Evolutionary conservation across 2,888 invertebrate species (phyloP).

Genomic region (Minunthozetes semirufus): DNA sequence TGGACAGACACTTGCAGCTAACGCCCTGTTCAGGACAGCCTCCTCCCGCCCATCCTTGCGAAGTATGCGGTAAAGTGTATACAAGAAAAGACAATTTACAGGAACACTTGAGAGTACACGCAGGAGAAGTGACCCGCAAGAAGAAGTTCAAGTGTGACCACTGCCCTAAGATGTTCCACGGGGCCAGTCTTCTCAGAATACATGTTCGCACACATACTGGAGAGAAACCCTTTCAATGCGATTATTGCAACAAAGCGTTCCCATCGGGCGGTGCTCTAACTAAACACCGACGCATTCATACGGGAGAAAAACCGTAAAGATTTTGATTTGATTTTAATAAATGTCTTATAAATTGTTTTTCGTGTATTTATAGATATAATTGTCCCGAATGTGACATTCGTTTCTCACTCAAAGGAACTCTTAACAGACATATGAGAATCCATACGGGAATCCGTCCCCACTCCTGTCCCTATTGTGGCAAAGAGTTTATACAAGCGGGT

Average conservation of each 20-base stretch:
- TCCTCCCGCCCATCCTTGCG: conserved; percentile 55
- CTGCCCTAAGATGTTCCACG: conserved; percentile 62
- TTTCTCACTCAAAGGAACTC: conserved; percentile 74
- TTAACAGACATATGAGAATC: conserved; percentile 66
- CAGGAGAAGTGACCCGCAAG: conserved; percentile 47
- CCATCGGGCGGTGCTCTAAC: conserved; percentile 46
- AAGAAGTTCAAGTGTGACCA: conserved; percentile 56
- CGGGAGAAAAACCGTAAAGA: conserved; percentile 44
- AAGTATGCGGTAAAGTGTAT: conserved; percentile 59
- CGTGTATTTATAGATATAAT: conserved; percentile 24
- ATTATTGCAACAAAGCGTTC: conserved; percentile 46
- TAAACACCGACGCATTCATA: conserved; percentile 46
- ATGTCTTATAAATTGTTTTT: background rate
- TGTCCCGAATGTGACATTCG: conserved; percentile 44
- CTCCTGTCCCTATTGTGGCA: conserved; percentile 61
- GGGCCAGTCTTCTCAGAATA: conserved; percentile 56
- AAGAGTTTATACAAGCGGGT: conserved; percentile 74
- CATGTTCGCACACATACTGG: conserved; percentile 62
- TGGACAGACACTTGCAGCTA: conserved; percentile 62
- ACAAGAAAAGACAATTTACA: conserved; percentile 66
- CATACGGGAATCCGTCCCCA: conserved; percentile 56
- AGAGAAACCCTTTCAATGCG: conserved; percentile 46
- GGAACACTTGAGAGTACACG: conserved; percentile 63
- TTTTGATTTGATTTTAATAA: too few species aligned
- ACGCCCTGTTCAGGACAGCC: conserved; percentile 61